Evolutionary conservation across 2,888 invertebrate genomes (phyloP).

Genomic region (Caenorhabditis imperialis): DNA sequence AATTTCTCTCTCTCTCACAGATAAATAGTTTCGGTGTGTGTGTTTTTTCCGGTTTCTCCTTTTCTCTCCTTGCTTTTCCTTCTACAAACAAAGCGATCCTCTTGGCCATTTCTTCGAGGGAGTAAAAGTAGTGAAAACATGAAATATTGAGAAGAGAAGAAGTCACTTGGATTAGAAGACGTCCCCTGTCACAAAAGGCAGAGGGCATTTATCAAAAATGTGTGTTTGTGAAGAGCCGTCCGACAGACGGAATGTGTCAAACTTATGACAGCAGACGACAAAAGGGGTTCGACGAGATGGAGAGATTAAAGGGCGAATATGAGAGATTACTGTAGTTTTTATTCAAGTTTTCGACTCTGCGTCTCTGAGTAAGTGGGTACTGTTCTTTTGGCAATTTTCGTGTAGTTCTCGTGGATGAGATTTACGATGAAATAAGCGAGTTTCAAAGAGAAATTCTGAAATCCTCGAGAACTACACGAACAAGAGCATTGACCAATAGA

Average conservation of each 20-base stretch:
- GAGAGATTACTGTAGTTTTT: no score
- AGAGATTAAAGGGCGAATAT: no score
- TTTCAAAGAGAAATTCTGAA: no score
- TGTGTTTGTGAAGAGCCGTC: conserved; percentile 23
- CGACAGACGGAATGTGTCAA: conserved; percentile 24
- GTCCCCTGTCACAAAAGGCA: background rate
- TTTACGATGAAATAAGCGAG: no score
- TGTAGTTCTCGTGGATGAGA: no score
- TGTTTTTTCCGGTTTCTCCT: conserved; percentile 35
- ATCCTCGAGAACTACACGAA: no score
- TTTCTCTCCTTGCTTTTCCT: background rate
- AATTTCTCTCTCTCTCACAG: no score
- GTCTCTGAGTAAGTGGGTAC: no score
- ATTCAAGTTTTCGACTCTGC: no score
- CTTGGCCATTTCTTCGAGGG: background rate
- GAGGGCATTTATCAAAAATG: conserved; percentile 47
- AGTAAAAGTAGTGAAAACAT: conserved; percentile 13
- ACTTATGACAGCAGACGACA: conserved; percentile 35
- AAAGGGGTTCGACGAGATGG: no score
- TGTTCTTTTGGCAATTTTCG: no score
- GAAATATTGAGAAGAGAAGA: conserved; percentile 5
- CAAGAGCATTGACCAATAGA: no score
- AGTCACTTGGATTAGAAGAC: background rate
- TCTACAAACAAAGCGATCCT: conserved; percentile 3
- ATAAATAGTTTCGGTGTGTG: conserved; percentile 1